Evolutionary conservation across 2,888 invertebrate genomes (phyloP).

Genomic region (Acronicta aceris): DNA sequence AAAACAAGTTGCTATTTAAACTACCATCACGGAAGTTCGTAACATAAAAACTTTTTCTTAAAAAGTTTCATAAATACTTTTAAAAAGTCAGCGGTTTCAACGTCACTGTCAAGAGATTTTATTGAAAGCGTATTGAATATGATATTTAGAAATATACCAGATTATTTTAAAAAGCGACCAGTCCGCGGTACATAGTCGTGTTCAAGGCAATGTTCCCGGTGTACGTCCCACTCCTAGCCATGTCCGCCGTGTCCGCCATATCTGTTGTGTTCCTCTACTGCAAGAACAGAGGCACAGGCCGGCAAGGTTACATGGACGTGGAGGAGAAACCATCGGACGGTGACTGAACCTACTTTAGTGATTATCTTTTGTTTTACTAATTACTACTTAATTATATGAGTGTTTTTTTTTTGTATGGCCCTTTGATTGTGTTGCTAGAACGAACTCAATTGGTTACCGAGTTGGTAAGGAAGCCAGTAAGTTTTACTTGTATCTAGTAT

Average conservation of each 20-base stretch:
- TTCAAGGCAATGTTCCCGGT: constrained; percentile 65
- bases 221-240: constrained; percentile 74
- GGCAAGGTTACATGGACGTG: constrained; percentile 82
- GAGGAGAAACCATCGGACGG: constrained; percentile 73
- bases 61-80: constrained; percentile 1
- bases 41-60: constrained; percentile 18
- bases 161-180: constrained; percentile 14
- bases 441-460: not conserved
- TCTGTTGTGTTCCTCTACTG: constrained; percentile 80
- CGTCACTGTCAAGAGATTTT: constrained; percentile 30
- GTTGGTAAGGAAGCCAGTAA: not conserved
- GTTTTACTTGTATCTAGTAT: not conserved
- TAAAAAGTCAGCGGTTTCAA: not conserved
- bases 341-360: constrained; percentile 51
- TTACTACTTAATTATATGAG: constrained; percentile 42
- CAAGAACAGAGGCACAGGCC: constrained; percentile 68
- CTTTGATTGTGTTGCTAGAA: constrained; percentile 24
- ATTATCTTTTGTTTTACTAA: constrained; percentile 39
- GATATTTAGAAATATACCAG: constrained; percentile 32
- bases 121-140: constrained; percentile 35
- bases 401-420: constrained; percentile 21
- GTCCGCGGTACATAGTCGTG: constrained; percentile 10
- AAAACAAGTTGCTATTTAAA: too few relatives aligned
- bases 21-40: too few relatives aligned
- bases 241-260: constrained; percentile 78